phyloP scores from a whole-genome alignment of 2,113 vertebrate genomes.

The Diglossa brunneiventris region DNA sequence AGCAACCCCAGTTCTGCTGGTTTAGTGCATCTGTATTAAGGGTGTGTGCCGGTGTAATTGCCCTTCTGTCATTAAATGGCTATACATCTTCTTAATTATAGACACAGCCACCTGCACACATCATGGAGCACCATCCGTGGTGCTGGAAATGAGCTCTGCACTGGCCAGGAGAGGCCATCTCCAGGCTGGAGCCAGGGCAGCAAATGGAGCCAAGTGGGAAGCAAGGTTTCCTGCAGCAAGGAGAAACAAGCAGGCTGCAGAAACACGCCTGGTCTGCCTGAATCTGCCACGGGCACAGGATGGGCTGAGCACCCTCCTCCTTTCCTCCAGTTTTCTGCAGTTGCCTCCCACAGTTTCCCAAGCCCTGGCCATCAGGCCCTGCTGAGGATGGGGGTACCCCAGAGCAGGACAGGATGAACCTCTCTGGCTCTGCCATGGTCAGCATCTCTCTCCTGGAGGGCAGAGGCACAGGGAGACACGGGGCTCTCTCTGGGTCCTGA shows the following conservation, averaged over 20 bases:
- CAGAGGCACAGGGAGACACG: accelerated
- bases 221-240: neutral
- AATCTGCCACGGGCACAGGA: neutral
- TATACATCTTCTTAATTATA: conserved; percentile 31
- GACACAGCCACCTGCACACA: neutral
- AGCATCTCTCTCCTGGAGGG: neutral
- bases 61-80: neutral
- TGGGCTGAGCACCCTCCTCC: neutral
- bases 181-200: neutral
- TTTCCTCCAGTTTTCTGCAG: neutral
- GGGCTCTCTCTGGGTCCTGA: neutral
- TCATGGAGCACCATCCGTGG: neutral
- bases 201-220: neutral
- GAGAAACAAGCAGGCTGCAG: neutral
- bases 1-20: conserved; percentile 49
- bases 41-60: neutral
- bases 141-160: neutral
- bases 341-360: neutral
- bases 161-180: neutral
- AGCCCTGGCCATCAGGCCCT: neutral
- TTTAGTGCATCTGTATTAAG: neutral
- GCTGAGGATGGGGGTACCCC: neutral
- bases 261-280: neutral
- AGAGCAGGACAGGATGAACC: neutral
- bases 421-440: accelerated